These are phyloP conservation scores for Marcusenius ussheri DNA, from an alignment of 2,113 vertebrate genomes.

Conservation along the genomic window DNA sequence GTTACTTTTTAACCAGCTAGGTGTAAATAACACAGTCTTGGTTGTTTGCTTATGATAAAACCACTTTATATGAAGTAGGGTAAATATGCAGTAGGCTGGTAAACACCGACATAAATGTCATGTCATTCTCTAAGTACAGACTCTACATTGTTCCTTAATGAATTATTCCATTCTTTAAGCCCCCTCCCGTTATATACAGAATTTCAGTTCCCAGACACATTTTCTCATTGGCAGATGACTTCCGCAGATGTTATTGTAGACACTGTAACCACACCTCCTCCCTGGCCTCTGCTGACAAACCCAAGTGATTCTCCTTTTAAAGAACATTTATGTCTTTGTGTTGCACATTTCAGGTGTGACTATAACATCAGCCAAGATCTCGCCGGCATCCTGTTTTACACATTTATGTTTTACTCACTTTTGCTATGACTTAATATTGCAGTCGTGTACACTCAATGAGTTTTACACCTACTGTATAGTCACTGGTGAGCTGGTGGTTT, in stretches of 20 bases:
- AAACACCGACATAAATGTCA: neutral
- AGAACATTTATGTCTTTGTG: conserved; percentile 4
- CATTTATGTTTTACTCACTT: neutral
- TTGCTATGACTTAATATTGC: neutral
- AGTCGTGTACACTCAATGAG: neutral
- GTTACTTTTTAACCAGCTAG: conserved; percentile 55
- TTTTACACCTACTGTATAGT: neutral
- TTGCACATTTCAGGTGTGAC: neutral
- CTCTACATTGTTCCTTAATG: neutral
- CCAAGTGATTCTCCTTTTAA: neutral
- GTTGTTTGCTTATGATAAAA: conserved; percentile 52
- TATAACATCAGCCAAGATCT: neutral
- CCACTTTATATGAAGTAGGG: neutral
- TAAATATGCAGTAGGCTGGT: conserved; percentile 14
- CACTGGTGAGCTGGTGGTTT: neutral
- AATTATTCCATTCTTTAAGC: neutral
- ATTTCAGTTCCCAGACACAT: neutral
- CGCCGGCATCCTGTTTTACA: neutral
- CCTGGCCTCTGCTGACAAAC: neutral
- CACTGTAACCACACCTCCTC: neutral
- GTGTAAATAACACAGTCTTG: conserved; percentile 35
- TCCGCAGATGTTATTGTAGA: neutral
- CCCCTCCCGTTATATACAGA: neutral
- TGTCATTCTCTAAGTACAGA: neutral
- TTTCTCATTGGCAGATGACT: neutral